Base-by-base conservation (phyloP, 2,113 vertebrate genomes). In the Heterochromis multidens region DNA sequence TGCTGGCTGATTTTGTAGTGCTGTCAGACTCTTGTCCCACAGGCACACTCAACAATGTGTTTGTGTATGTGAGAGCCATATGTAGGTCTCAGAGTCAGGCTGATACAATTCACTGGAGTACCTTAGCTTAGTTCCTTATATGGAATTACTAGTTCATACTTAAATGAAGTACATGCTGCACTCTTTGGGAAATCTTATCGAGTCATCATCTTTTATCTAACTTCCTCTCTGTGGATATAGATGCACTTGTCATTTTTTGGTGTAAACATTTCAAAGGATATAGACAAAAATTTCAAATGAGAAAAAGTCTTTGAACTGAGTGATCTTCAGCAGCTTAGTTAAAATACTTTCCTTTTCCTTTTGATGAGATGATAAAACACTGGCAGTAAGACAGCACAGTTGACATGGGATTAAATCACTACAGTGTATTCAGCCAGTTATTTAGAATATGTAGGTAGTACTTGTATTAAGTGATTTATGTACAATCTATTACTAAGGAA, bases 91-190 rank as follows among this genome's bases (percentile, higher is more conserved):
- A 63, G 77, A 85, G 82, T 84, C 35, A 81, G 74, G 61, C 65
- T 89, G 92, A 90, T 77, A 90, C 79, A 91, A 89, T 54, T 80
- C 86, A 92, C 90, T 60, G 25, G 83, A 90, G 92, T 85, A 93
- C 86, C 92, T 87, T 86, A 79, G 85, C 87, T 57, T 56, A 76
- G 65, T 13, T 91, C 96, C 95, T 94, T 96, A 95, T 94, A 96
- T 90, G 96, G 95, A 90, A 79, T 70, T 86, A 74, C 84, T 33
- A 81, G 63, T 89, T 89, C 83, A 40, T 4, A 46, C 78, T 83
- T 56, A 60, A 84, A 82, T 27, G 21, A 88, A 78, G 29, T 40
- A 52, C 35, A 37, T 17, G 12, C 23, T 49, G 27, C 14, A 19
- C 21, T 33, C 60, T 74, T 74, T 74, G 67, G 67, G 67, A 43